Percentiles rank a stretch among this genome's conserved stretches.
These are phyloP conservation scores for Cheilosia pagana DNA, from an alignment of 2,888 invertebrate species.

Conservation along the genomic window DNA sequence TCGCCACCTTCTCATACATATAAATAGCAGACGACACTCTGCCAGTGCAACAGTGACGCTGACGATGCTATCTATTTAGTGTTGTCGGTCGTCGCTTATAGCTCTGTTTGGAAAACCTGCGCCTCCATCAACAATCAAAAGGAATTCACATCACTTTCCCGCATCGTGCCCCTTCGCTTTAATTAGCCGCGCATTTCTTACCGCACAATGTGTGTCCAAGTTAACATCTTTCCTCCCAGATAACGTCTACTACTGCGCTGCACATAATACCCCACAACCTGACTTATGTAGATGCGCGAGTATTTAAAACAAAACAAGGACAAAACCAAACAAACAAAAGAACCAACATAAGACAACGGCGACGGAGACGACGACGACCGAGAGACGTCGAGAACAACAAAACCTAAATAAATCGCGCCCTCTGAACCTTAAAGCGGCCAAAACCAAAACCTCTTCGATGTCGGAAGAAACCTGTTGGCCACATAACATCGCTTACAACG, in stretches of 20 bases:
- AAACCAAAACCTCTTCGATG: constrained; percentile 28
- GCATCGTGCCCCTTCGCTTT: constrained; percentile 44
- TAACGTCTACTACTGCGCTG: constrained; percentile 48
- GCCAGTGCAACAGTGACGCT: constrained; percentile 41
- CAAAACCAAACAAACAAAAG: constrained; percentile 28
- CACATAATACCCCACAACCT: constrained; percentile 34
- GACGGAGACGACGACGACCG: not conserved
- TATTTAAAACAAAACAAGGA: constrained; percentile 66
- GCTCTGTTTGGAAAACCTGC: constrained; percentile 25
- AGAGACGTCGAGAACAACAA: constrained; percentile 21
- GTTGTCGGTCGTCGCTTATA: constrained; percentile 48
- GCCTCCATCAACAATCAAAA: constrained; percentile 40
- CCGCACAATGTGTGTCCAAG: constrained; percentile 73
- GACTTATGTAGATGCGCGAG: constrained; percentile 72
- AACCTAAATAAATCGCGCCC: constrained; percentile 72
- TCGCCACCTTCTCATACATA: not conserved
- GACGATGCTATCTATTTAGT: constrained; percentile 60
- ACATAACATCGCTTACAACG: constrained; percentile 63
- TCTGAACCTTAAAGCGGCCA: constrained; percentile 56
- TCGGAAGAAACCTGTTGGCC: constrained; percentile 72
- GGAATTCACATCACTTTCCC: constrained; percentile 63
- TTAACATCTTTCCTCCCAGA: constrained; percentile 54
- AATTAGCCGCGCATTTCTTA: constrained; percentile 72
- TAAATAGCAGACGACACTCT: constrained; percentile 28
- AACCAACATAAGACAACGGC: not conserved